phyloP scores from a whole-genome alignment of 2,113 vertebrate species.

The Oryzias curvinotus region DNA sequence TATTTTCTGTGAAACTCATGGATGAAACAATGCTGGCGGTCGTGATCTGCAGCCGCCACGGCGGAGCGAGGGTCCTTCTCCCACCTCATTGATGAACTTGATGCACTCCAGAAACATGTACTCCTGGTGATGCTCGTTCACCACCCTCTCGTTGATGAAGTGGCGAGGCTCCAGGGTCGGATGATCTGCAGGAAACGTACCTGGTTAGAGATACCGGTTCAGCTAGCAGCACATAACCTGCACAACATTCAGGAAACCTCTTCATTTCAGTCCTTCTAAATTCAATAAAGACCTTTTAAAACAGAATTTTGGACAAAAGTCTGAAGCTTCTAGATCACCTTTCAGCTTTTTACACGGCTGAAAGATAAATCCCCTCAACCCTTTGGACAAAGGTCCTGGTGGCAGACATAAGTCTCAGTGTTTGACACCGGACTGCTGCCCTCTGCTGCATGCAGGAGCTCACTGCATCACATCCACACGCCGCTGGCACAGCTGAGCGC shows the following conservation, averaged over 20 bases:
- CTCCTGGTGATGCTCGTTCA: conserved; percentile 90
- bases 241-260: no score
- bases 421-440: conserved; percentile 3
- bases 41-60: no score
- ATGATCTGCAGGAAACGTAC: conserved; percentile 78
- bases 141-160: conserved; percentile 90
- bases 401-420: no score
- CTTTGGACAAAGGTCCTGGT: neutral
- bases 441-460: conserved; percentile 3
- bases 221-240: neutral
- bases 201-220: conserved; percentile 11
- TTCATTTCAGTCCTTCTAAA: no score
- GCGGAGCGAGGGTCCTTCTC: neutral
- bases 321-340: no score
- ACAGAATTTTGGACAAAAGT: no score
- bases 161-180: conserved; percentile 89
- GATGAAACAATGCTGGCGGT: no score
- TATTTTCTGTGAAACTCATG: no score
- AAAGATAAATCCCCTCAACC: no score
- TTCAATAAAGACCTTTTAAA: no score
- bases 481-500: no score
- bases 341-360: no score
- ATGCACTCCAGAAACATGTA: conserved; percentile 98
- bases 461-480: neutral
- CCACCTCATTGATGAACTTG: conserved; percentile 88